These are phyloP conservation scores for Caenorhabditis plicata DNA, from an alignment of 2,888 invertebrate species.

Conservation along the genomic window DNA sequence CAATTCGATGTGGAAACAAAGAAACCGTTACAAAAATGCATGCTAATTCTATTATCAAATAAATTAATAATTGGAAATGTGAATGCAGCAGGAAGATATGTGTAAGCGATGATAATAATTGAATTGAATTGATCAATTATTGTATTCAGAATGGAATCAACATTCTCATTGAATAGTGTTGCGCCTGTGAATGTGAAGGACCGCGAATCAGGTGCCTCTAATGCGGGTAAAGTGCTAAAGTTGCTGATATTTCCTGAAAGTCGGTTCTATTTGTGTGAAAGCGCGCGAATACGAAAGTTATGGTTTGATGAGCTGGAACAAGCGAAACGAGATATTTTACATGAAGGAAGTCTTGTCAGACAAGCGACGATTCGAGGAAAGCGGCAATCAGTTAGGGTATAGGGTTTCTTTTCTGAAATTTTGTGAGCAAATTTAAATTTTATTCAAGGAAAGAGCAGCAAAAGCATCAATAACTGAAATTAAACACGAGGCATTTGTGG, in stretches of 20 bases:
- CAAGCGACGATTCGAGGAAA: constrained; percentile 62
- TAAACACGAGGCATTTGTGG: constrained; percentile 3
- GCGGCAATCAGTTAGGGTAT: constrained; percentile 35
- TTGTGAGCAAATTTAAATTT: neutral
- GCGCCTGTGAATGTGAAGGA: constrained; percentile 62
- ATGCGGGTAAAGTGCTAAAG: constrained; percentile 55
- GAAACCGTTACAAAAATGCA: constrained; percentile 40
- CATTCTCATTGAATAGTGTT: constrained; percentile 54
- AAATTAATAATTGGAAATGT: constrained; percentile 54
- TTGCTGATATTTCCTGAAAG: constrained; percentile 60
- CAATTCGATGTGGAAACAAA: constrained; percentile 58
- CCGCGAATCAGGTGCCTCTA: constrained; percentile 41
- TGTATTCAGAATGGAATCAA: constrained; percentile 50
- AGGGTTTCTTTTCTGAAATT: neutral
- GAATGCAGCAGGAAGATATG: constrained; percentile 35
- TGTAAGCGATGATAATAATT: too few species aligned
- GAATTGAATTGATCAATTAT: neutral
- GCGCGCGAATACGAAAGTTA: constrained; percentile 51
- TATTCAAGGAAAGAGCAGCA: neutral
- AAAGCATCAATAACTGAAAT: constrained; percentile 1
- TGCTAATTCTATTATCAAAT: constrained; percentile 57
- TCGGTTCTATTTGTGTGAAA: constrained; percentile 55
- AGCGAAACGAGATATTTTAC: constrained; percentile 44
- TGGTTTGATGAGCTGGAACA: constrained; percentile 63
- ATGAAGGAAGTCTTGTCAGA: constrained; percentile 53